These are phyloP conservation scores for Parasteatoda tepidariorum DNA, from an alignment of 1,140 invertebrate genomes.

Conservation along the genomic window DNA sequence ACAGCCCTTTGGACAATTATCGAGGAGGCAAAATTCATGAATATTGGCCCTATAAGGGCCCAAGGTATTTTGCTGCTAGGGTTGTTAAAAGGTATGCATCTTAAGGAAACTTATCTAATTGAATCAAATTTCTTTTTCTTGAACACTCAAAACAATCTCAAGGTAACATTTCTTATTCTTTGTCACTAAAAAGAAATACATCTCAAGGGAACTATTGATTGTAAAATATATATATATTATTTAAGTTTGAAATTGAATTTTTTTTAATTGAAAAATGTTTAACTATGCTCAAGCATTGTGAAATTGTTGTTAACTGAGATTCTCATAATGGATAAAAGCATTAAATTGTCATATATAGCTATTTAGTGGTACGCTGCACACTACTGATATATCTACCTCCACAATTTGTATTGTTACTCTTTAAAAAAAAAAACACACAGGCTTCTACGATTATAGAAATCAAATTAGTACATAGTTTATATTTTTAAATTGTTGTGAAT, in stretches of 20 bases:
- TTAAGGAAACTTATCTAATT: no score
- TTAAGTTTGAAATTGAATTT: slow-evolving; percentile 12
- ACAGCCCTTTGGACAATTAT: no score
- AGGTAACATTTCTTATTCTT: no score
- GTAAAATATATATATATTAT: background rate
- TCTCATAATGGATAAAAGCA: slow-evolving; percentile 24
- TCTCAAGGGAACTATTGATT: background rate
- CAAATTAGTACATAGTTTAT: slow-evolving; percentile 56
- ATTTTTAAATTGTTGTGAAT: slow-evolving; percentile 59
- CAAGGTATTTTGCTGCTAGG: no score
- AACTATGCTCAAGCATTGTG: slow-evolving; percentile 50
- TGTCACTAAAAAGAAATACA: no score
- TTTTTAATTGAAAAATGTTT: slow-evolving; percentile 41
- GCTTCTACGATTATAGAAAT: slow-evolving; percentile 39
- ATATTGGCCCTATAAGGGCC: no score
- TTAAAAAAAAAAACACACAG: no score
- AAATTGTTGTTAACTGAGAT: slow-evolving; percentile 40
- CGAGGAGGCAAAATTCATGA: no score
- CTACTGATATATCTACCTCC: slow-evolving; percentile 58
- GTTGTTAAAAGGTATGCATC: no score
- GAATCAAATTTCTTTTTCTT: no score
- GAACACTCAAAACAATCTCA: no score
- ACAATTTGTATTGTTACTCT: slow-evolving; percentile 54
- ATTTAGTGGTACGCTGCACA: slow-evolving; percentile 57
- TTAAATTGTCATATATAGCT: slow-evolving; percentile 29